Evolutionary conservation across 2,888 invertebrate species (phyloP).

Genomic region (Myopa testacea): DNA sequence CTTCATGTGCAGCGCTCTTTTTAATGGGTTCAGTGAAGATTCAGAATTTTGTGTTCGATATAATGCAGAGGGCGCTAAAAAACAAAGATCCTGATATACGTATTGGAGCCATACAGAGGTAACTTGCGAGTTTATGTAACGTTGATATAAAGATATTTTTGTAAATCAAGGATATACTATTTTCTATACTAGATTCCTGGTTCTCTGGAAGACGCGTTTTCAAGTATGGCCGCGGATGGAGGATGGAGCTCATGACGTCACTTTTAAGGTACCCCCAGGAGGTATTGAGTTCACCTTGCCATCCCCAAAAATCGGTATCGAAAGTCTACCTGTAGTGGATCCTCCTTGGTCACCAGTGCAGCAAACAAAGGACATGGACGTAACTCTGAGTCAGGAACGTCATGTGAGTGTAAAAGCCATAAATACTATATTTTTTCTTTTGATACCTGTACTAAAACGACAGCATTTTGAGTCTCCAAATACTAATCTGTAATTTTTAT

Average conservation of each 20-base stretch:
- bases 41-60: constrained; percentile 87
- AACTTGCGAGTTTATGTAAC: constrained; percentile 36
- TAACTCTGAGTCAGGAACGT: constrained; percentile 97
- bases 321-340: constrained; percentile 93
- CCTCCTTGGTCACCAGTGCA: constrained; percentile 99
- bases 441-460: too few species aligned
- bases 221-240: constrained; percentile 99
- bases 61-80: constrained; percentile 89
- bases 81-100: constrained; percentile 85
- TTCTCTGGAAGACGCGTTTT: constrained; percentile 95
- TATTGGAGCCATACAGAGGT: constrained; percentile 84
- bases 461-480: too few species aligned
- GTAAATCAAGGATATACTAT: neutral
- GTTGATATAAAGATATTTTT: neutral
- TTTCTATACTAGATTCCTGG: constrained; percentile 78
- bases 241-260: constrained; percentile 88
- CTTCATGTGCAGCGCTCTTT: constrained; percentile 89
- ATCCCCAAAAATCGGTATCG: constrained; percentile 98
- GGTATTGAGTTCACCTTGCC: constrained; percentile 99
- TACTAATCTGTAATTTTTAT: constrained; percentile 22
- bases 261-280: constrained; percentile 98
- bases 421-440: too few species aligned
- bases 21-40: constrained; percentile 93
- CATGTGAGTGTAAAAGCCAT: constrained; percentile 74
- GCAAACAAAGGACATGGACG: constrained; percentile 98